Conservation (phyloP, 2,888 invertebrate genomes). For the Zygogramma bicolorata region DNA sequence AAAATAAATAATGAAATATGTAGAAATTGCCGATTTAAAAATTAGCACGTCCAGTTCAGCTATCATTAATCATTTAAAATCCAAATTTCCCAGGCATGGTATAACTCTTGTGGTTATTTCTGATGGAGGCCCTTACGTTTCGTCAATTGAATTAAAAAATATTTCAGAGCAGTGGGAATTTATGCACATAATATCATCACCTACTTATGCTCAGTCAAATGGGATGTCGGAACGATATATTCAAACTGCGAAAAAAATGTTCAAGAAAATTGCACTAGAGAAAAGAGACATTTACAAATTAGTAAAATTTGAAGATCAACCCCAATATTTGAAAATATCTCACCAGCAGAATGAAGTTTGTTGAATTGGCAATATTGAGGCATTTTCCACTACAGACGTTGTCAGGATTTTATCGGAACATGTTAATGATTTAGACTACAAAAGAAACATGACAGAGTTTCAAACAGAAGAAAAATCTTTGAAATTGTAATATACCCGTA, state of each 20-base stretch:
- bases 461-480: too few relatives aligned
- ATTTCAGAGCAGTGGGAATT: neutral
- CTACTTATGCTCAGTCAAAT: conserved; percentile 31
- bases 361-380: too few relatives aligned
- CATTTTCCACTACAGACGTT: too few relatives aligned
- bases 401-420: too few relatives aligned
- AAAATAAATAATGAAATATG: neutral
- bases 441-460: too few relatives aligned
- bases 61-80: neutral
- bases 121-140: neutral
- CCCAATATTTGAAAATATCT: too few relatives aligned
- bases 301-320: too few relatives aligned
- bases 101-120: neutral
- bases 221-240: conserved; percentile 31
- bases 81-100: neutral
- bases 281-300: neutral
- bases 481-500: too few relatives aligned
- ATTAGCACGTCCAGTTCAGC: neutral
- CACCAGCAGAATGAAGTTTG: too few relatives aligned
- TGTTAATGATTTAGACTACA: too few relatives aligned
- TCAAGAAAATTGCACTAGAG: conserved; percentile 2
- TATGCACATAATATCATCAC: conserved; percentile 15
- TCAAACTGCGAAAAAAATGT: conserved; percentile 16
- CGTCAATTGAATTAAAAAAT: neutral
- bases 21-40: neutral